Evolutionary conservation across 2,888 invertebrate genomes (phyloP), one percentile per base, ranked within the genome.

Genomic region (Coelopa pilipes): DNA sequence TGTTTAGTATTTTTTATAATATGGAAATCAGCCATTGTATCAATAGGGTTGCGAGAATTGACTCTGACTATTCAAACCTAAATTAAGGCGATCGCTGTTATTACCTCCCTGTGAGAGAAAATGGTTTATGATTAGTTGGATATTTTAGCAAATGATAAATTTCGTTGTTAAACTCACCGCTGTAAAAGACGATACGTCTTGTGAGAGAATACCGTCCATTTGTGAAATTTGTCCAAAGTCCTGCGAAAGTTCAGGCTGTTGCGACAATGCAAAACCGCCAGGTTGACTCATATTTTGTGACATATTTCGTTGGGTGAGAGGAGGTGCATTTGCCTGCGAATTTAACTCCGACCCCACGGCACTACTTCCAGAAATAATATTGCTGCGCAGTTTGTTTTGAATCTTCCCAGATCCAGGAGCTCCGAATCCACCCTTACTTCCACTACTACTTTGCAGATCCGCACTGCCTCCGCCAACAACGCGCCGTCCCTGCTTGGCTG

Each of bases 161-260:
- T 15, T 0, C 1, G 12, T 47, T 13, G n/a, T 17, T 55, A 19
- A 15, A 80, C 84, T 82, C 76, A 86, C 87, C 79, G 82, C 80
- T 73, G 81, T 82, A 65, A 85, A 86, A 15, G 71, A 45, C 74
- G 81, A 75, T 46, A 83, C 85, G 78, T 96, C 97, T 89, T 98
- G 98, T 68, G 97, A 98, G 82, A 98, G 90, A 83, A 98, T 91
- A 73, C 96, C 96, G 87, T 98, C 98, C 90, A 96, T 95, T 89
- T 98, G 97, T 70, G 97, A 97, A 74, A 87, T 87, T 76, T 86
- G 85, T 2, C 86, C 87, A 80, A 85, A 88, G 78, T 88, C 88
- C 77, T 87, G 88, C 34, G 87, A 88, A 15, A 88, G 75, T 68
- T 82, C 89, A 9, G 86, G 86, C 83, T 94, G 94, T 15, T 91